These are phyloP conservation scores for Protonemura montana DNA, from an alignment of 2,888 invertebrate genomes.

Conservation along the genomic window DNA sequence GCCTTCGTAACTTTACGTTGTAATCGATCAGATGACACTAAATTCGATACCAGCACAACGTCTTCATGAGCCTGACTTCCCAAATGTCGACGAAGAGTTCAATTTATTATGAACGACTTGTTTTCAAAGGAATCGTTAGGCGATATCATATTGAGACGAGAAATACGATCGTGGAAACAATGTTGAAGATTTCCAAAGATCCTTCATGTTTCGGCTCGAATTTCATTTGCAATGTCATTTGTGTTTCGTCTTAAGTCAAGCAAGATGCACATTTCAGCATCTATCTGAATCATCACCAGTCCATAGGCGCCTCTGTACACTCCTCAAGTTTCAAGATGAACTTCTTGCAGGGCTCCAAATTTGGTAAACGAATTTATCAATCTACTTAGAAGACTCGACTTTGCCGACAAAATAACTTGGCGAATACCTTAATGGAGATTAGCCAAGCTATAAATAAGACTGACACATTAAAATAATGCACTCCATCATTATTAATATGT, in stretches of 20 bases:
- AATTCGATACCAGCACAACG: neutral
- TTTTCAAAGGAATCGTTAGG: neutral
- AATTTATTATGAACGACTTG: neutral
- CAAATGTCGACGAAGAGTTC: neutral
- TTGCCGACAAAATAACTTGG: neutral
- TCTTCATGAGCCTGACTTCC: neutral
- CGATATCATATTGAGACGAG: neutral
- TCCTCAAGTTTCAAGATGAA: neutral
- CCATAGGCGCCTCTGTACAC: neutral
- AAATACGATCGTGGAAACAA: neutral
- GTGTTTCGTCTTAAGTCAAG: neutral
- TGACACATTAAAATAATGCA: conserved; percentile 4
- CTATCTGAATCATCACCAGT: neutral
- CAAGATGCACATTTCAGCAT: conserved; percentile 12
- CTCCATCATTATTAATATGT: conserved; percentile 3
- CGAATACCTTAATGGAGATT: conserved; percentile 7
- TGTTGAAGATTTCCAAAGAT: conserved; percentile 1
- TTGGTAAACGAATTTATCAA: neutral
- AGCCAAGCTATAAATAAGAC: neutral
- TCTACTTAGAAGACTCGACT: neutral
- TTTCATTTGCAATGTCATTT: neutral
- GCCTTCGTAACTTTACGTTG: neutral
- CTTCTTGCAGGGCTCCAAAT: neutral
- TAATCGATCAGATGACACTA: neutral
- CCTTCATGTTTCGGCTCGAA: neutral